phyloP scores from a whole-genome alignment of 2,113 vertebrate species.

The Zingel zingel region DNA sequence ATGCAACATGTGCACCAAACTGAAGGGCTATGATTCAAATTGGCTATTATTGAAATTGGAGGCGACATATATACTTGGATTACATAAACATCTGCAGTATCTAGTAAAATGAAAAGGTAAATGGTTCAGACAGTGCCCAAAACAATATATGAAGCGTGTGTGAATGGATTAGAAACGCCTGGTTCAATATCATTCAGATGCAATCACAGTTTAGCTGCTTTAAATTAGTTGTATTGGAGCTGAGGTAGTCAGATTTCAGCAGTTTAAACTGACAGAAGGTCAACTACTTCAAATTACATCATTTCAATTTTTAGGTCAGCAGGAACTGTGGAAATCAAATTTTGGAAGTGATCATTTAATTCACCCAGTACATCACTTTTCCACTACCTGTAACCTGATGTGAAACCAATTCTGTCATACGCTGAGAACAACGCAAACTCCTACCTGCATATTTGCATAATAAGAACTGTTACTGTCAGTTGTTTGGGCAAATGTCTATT shows the following conservation, averaged over 20 bases:
- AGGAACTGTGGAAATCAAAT: not conserved
- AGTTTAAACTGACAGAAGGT: slow-evolving; percentile 19
- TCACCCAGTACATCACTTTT: slow-evolving; percentile 6
- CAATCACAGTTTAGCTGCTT: slow-evolving; percentile 2
- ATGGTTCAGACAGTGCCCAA: slow-evolving; percentile 6
- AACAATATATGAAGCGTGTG: not conserved
- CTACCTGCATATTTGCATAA: slow-evolving; percentile 55
- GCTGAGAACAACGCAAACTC: slow-evolving; percentile 8
- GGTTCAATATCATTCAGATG: slow-evolving; percentile 20
- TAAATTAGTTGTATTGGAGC: slow-evolving; percentile 18
- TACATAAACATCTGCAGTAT: slow-evolving; percentile 10
- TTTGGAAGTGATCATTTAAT: slow-evolving; percentile 18
- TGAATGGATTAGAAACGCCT: not conserved
- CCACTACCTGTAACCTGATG: slow-evolving; percentile 54
- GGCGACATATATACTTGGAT: slow-evolving; percentile 20
- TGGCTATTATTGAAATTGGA: slow-evolving; percentile 29
- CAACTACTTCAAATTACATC: not conserved
- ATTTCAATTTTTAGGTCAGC: slow-evolving; percentile 23
- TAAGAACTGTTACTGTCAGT: slow-evolving; percentile 47
- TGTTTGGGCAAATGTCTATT: slow-evolving; percentile 67
- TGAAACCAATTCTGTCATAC: not conserved
- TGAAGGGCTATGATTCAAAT: slow-evolving; percentile 46
- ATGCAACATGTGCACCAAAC: slow-evolving; percentile 51
- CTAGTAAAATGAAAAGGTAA: slow-evolving; percentile 16
- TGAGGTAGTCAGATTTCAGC: not conserved